Evolutionary conservation across 2,888 invertebrate species (phyloP).

Genomic region (Macrosiphum euphorbiae): DNA sequence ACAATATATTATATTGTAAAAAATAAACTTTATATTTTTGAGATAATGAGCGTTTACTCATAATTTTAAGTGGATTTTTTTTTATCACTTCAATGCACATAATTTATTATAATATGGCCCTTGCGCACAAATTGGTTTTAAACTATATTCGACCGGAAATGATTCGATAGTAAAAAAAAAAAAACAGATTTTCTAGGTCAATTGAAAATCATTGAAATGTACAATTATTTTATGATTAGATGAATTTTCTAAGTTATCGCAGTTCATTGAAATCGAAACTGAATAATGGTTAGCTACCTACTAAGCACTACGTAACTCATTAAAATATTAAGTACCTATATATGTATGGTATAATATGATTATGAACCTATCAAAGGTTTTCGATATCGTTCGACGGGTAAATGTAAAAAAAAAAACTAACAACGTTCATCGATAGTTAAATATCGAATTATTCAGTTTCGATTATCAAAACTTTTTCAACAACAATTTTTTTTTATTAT

Average conservation of each 20-base stretch:
- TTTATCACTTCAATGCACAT: background rate
- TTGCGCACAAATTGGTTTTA: background rate
- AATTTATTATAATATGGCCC: background rate
- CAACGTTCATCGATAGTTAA: background rate
- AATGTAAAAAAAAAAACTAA: background rate
- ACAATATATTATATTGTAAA: background rate
- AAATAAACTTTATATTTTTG: background rate
- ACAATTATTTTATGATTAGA: background rate
- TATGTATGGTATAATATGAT: background rate
- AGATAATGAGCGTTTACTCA: background rate
- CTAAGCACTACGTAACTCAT: background rate
- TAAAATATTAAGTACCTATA: background rate
- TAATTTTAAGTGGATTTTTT: background rate
- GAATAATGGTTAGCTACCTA: background rate
- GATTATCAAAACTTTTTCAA: background rate
- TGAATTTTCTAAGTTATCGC: background rate
- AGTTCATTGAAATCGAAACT: background rate
- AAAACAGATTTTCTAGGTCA: background rate
- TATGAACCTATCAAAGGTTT: background rate
- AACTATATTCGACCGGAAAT: background rate
- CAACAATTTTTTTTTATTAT: background rate
- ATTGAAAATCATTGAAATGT: background rate
- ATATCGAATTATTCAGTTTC: background rate
- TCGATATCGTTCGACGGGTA: background rate
- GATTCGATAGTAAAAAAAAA: background rate